Base-by-base conservation (phyloP, 1,140 invertebrate genomes). In the Yoshiicerus persimilis region DNA sequence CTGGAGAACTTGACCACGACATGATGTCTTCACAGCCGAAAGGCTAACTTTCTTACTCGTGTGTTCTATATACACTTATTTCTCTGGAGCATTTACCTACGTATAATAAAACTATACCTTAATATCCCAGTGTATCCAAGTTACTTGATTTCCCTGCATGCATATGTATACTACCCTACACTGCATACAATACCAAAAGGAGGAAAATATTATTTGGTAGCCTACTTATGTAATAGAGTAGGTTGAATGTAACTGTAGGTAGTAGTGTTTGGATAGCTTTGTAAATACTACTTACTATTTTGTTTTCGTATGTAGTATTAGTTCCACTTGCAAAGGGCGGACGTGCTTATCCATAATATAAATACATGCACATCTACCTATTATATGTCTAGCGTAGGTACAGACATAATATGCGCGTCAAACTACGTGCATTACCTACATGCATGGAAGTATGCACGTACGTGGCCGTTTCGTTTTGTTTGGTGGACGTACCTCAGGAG, bases 11-110 rank as follows among this genome's bases (percentile, higher is more conserved):
- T 80, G 75, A 80, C 75, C 75, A 80, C 75, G 75, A 80, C 75
- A 80, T 80, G 75, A 80, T 80, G 75, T 80, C 75, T 80, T 80
- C 75, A 80, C 75, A 80, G 75, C 75, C 75, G 75, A 80, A 80
- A 80, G 75, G 75, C 75, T 80, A 80, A 80, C 75, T 80, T 80
- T 80, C 30, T 20, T 34, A 23, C 27, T 66, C 25, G 62, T 47
- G 62, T 64, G 20, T 8, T 27, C 62, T 25, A 10, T 27, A 9
- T 64, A 41, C 16, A 41, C 16, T 56, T 56, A 56, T 56, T 56
- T 56, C 47, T 56, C 41, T 20, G 8, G 5, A 47, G 11, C 1
- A 20, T 56, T 5, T n/a, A 16, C 16, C 20, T 47, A 13, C 6
- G 20, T 47, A 47, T 47, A 16, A 47, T 3, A 47, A 47, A 11